These are phyloP conservation scores for Gobio occitaniae DNA, from an alignment of 2,797 vertebrate genomes.

Conservation along the genomic window DNA sequence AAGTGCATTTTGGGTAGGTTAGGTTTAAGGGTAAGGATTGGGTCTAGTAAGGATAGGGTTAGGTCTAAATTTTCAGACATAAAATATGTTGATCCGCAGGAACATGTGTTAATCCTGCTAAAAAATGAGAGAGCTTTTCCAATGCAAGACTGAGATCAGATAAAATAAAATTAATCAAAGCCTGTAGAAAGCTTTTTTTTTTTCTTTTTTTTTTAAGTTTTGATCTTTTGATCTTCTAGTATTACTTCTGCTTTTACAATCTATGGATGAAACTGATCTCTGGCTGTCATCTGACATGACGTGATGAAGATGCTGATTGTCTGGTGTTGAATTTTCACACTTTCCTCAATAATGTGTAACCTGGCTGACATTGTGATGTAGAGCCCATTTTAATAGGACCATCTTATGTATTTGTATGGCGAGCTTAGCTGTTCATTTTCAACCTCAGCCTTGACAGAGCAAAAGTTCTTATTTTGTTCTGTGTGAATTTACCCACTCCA, in stretches of 20 bases:
- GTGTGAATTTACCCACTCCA: not conserved
- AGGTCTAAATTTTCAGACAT: too few species aligned
- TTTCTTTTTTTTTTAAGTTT: not conserved
- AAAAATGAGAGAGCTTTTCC: not conserved
- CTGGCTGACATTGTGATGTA: not conserved
- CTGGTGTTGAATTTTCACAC: too few species aligned
- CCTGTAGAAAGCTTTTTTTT: not conserved
- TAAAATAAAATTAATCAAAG: not conserved
- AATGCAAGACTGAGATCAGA: conserved; percentile 7
- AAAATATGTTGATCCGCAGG: too few species aligned
- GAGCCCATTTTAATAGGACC: conserved; percentile 4
- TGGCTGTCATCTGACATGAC: not conserved
- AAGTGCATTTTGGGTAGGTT: too few species aligned
- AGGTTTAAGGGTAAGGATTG: too few species aligned
- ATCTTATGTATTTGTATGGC: not conserved
- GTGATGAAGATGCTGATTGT: conserved; percentile 10
- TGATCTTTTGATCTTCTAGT: conserved; percentile 40
- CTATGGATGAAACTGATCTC: not conserved
- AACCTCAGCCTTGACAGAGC: not conserved
- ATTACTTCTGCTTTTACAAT: conserved; percentile 27
- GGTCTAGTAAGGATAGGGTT: too few species aligned
- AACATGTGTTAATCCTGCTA: too few species aligned
- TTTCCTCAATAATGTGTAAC: not conserved
- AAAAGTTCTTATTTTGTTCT: not conserved
- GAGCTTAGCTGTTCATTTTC: not conserved